Base-by-base conservation (phyloP, 2,113 vertebrate species). In the Zapornia atra region DNA sequence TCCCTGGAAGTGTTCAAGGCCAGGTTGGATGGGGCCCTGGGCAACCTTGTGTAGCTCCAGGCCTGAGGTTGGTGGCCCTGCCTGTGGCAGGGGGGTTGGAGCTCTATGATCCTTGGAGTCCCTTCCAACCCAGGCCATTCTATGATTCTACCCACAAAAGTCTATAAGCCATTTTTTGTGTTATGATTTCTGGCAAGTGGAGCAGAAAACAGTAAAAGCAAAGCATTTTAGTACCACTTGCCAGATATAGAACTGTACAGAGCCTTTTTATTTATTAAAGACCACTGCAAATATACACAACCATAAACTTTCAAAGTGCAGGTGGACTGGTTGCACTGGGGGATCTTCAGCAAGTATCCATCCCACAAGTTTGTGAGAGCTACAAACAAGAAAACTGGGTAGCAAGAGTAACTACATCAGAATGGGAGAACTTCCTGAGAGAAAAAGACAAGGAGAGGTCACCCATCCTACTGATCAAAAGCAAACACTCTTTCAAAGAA, bases 181-280 rank as follows among this genome's bases (percentile, higher is more conserved):
- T 82, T 82, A 66, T 28, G 40, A 82, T 82, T 96, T 92, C 53
- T 54, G 83, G 53, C 65, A 96, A 92, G 44, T 57, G 65, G 78
- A 92, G 44, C 34, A 91, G 86, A 84, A 94, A 86, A 82, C 46
- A 76, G 48, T 51, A 88, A 92, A 82, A 89, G 76, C 53, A 84
- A 61, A 68, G 56, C 19, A 48, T 72, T 91, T 86, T 77, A 65
- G 46, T 81, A 72, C 50, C 64, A 34, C 40, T 76, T 77, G 82
- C 69, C 79, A 80, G 61, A 77, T 57, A 77, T 2, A 92, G 50
- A 57, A 34, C 31, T 38, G 44, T 15, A 64, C 12, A 76, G 26
- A 91, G 20, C 21, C n/a, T 90, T 65, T 82, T 92, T 59, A 73
- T 75, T 90, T 96, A 93, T 48, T 89, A 48, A 89, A 91, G 65